Percentiles rank a stretch among this genome's conserved stretches.
Evolutionary conservation across 1,140 invertebrate species (phyloP).

Genomic region (Mesaphorura yosii): DNA sequence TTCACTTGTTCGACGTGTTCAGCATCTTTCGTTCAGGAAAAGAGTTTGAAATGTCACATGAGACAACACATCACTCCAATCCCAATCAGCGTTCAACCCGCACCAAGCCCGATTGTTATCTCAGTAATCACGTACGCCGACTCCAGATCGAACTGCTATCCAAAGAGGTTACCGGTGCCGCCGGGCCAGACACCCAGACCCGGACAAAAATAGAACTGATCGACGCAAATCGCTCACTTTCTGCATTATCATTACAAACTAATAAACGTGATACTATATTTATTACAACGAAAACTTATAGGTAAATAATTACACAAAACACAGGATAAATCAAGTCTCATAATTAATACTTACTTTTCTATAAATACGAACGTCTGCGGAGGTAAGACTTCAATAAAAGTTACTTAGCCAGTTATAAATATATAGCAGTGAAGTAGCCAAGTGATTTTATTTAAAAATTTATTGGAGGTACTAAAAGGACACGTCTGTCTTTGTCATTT

Average conservation of each 20-base stretch:
- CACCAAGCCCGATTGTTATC: neutral
- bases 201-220: neutral
- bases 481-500: neutral
- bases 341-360: too few species aligned
- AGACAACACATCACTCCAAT: constrained; percentile 12
- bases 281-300: too few species aligned
- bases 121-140: neutral
- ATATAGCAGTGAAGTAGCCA: neutral
- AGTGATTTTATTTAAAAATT: neutral
- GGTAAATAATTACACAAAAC: too few species aligned
- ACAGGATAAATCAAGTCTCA: too few species aligned
- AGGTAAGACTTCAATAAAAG: neutral
- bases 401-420: too few species aligned
- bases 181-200: neutral
- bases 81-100: neutral
- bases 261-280: neutral
- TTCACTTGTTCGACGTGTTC: constrained; percentile 7
- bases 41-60: constrained; percentile 23
- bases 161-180: neutral
- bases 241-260: neutral
- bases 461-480: neutral
- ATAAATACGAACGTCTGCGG: neutral
- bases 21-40: constrained; percentile 21
- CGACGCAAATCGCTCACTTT: neutral
- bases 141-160: too few species aligned